Evolutionary conservation across 2,797 vertebrate species (phyloP), one percentile per base, ranked within the genome.

Genomic region (Tangara arthus): DNA sequence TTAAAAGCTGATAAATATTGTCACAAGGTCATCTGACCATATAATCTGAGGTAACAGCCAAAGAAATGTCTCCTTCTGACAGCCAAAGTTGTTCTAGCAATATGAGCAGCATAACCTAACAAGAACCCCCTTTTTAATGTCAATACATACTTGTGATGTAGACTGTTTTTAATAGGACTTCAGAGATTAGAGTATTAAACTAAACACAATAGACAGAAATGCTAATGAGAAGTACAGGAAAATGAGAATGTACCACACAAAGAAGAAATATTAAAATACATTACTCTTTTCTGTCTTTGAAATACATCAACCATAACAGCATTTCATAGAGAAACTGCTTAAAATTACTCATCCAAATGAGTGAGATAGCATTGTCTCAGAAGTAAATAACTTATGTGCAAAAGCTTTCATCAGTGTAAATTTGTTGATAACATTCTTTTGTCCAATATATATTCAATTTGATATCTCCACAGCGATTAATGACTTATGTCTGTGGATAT

Each of bases 151-250:
- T 61, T 76, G 27, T 75, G 44, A 50, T 81, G 19, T 66, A 53
- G 46, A 50, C 13, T 83, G 10, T 15, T 90, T 96, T 87, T 71
- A 88, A 90, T 23, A 90, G 47, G n/a, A 82, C 50, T 81, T 88
- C 79, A 82, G 73, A 93, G 87, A 79, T 83, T 81, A 79, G n/a
- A 78, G 59, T n/a, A 93, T 72, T 94, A 82, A 86, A 92, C 65
- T 81, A 87, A 95, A 63, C 52, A 84, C 59, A 93, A 59, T 21
- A 59, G 63, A 89, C 37, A 86, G 24, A 90, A 92, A 94, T 72
- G 22, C 75, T 94, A 92, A 94, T 94, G 56, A 90, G 61, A 61
- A 24, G 44, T 72, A 83, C 32, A 86, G 41, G 8, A 46, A 91
- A 94, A 93, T 47, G 34, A 89, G 50, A 93, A 82, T 37, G 34